Evolutionary conservation across 2,113 vertebrate genomes (phyloP).

Genomic region (Barnardius zonarius): DNA sequence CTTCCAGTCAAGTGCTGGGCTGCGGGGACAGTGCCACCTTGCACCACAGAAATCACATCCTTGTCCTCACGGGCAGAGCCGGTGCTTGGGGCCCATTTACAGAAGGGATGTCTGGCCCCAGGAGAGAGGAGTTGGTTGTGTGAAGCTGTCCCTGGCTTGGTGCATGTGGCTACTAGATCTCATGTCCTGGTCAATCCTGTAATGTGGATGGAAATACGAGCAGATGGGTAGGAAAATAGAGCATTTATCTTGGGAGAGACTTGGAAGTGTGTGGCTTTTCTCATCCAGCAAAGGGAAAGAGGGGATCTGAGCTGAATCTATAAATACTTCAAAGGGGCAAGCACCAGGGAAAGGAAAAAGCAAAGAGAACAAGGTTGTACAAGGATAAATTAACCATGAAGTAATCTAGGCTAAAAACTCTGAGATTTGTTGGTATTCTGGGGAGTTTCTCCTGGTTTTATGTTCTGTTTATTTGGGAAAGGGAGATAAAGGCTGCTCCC

Average conservation of each 20-base stretch:
- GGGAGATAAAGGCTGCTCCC: not conserved
- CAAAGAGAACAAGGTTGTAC: constrained; percentile 40
- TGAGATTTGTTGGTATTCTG: constrained; percentile 20
- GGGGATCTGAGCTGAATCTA: constrained; percentile 51
- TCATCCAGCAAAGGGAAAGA: constrained; percentile 20
- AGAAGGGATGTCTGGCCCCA: not conserved
- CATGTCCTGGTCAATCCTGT: not conserved
- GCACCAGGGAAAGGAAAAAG: constrained; percentile 37
- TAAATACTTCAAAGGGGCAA: constrained; percentile 64
- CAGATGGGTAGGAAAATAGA: not conserved
- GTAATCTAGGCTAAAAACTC: constrained; percentile 25
- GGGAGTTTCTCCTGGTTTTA: not conserved
- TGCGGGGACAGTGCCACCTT: not conserved
- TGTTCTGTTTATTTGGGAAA: not conserved
- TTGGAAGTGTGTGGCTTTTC: not conserved
- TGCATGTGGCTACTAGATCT: not conserved
- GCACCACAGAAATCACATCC: accelerated
- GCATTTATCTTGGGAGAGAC: not conserved
- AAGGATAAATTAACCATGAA: constrained; percentile 55
- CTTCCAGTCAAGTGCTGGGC: not conserved
- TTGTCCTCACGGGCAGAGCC: not conserved
- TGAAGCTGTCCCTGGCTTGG: not conserved
- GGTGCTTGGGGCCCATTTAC: not conserved
- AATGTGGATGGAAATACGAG: not conserved
- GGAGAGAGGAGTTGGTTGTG: not conserved